phyloP scores from a whole-genome alignment of 2,888 invertebrate species.

The Lasius platythorax region DNA sequence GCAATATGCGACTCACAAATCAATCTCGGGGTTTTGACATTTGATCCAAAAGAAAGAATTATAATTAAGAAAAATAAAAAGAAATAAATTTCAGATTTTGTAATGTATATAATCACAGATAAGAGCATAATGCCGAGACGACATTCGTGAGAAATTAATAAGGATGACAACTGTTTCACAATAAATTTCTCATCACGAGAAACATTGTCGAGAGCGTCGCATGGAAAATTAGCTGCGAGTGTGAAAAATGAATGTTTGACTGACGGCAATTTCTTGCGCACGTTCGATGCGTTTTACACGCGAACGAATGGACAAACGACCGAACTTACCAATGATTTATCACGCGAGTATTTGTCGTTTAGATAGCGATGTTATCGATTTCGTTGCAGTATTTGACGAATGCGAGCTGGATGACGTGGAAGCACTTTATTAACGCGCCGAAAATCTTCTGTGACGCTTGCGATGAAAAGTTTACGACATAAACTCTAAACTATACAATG shows the following conservation, averaged over 20 bases:
- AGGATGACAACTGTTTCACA: constrained; percentile 30
- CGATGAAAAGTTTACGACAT: constrained; percentile 46
- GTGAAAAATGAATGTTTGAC: constrained; percentile 42
- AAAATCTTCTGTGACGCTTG: constrained; percentile 28
- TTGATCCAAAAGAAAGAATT: constrained; percentile 52
- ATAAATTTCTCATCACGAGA: constrained; percentile 13
- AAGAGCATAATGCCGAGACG: not conserved
- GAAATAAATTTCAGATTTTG: constrained; percentile 23
- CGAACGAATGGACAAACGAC: constrained; percentile 35
- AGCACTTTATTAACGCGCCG: constrained; percentile 46
- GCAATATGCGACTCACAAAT: constrained; percentile 14
- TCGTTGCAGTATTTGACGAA: not conserved
- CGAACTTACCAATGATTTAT: constrained; percentile 43
- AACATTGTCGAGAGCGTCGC: constrained; percentile 30
- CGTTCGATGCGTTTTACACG: constrained; percentile 39
- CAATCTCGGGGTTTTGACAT: not conserved
- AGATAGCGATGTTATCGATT: constrained; percentile 29
- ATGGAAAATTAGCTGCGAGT: constrained; percentile 28
- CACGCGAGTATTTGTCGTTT: constrained; percentile 14
- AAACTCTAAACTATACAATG: constrained; percentile 42
- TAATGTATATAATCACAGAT: not conserved
- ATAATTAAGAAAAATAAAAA: not conserved
- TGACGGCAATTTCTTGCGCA: constrained; percentile 27
- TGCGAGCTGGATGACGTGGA: constrained; percentile 22
- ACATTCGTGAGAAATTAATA: constrained; percentile 43